Base-by-base conservation (phyloP, 2,888 invertebrate genomes). In the Helobdella robusta region DNA sequence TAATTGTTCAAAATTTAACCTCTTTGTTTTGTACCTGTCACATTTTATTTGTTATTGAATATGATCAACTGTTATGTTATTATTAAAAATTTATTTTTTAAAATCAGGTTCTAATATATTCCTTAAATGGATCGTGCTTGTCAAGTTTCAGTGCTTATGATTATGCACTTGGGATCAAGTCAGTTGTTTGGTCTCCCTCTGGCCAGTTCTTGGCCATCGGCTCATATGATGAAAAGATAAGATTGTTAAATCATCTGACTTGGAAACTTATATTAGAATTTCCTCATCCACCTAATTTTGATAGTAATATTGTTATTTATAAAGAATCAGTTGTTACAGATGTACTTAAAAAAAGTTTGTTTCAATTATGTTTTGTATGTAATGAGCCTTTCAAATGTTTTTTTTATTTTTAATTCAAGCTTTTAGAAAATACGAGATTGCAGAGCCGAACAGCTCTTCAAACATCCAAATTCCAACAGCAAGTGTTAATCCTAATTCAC, bases 191-290 rank as follows among this genome's bases (percentile, higher is more conserved):
- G 80, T 77, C 80, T 0, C 78, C 80, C 11, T 76, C 78, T 2
- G 75, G 78, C 58, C 81, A 81, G 73, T 78, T 81, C 68, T 70
- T 81, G 23, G 79, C 79, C n/a, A 71, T 81, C 6, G 80, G 80
- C 18, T 78, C 79, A 68, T 80, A 74, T 66, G 80, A 81, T 70
- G 75, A 80, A 69, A 79, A 79, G 74, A 77, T 68, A 15, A 73
- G 78, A 18, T 67, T 80, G 15, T 68, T 80, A 67, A 80, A 79
- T 68, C 77, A 80, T 71, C 73, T 79, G 54, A 80, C 79, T 8
- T 81, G 80, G 80, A 75, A 76, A 63, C 74, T 76, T 4, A 73
- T 79, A 18, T 74, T 73, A 6, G 75, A 76, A 35, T 72, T 76
- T 62, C 62, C 66, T 15, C 78, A 79, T 69, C 74, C 77, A 20